These are phyloP conservation scores for Opisthograptis luteolata DNA, from an alignment of 2,888 invertebrate species.

Conservation along the genomic window DNA sequence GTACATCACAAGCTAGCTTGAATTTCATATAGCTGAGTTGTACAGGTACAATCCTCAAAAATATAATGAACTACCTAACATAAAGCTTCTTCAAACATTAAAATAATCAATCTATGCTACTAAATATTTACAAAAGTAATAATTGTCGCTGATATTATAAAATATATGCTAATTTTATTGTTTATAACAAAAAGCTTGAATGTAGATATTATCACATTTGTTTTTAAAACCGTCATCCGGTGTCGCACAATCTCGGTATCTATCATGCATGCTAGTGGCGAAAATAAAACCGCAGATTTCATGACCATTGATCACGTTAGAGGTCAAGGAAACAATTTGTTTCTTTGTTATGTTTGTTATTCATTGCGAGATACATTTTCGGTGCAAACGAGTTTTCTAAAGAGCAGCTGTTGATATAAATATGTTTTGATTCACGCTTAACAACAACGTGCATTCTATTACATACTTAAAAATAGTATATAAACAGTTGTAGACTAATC, in stretches of 20 bases:
- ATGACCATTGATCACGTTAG: constrained; percentile 21
- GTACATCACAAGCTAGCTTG: too few species aligned
- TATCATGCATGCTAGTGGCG: constrained; percentile 15
- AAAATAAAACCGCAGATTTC: constrained; percentile 30
- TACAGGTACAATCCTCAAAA: too few species aligned
- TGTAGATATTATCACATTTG: constrained; percentile 23
- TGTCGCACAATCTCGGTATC: constrained; percentile 25
- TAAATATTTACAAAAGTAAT: too few species aligned
- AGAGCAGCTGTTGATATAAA: constrained; percentile 1
- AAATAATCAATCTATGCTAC: too few species aligned
- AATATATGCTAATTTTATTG: constrained; percentile 1
- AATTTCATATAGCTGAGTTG: too few species aligned
- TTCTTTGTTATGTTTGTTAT: constrained; percentile 19
- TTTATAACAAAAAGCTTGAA: constrained; percentile 18
- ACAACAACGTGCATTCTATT: background rate
- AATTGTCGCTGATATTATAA: too few species aligned
- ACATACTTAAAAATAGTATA: too few species aligned
- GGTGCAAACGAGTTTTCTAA: constrained; percentile 10
- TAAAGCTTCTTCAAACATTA: too few species aligned
- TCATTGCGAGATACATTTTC: constrained; percentile 19
- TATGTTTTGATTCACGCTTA: background rate
- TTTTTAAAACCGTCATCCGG: constrained; percentile 23
- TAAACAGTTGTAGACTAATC: too few species aligned
- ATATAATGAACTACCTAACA: too few species aligned
- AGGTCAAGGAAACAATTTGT: constrained; percentile 35